Conservation (phyloP, 2,888 invertebrate genomes). For the Meliscaeva auricollis region DNA sequence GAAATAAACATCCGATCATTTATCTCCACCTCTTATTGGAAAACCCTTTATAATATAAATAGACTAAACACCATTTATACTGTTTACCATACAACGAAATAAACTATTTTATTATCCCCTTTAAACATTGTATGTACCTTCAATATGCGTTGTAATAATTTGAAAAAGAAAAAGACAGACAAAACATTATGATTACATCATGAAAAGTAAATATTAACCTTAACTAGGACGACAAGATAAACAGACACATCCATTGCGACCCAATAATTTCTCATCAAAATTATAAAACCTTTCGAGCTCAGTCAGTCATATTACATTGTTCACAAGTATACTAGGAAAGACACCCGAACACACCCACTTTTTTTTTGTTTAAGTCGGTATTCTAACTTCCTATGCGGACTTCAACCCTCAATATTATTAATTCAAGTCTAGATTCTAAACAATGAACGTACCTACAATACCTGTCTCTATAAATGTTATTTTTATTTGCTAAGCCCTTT, state of each 20-base stretch:
- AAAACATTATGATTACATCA: conserved; percentile 12
- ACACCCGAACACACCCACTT: conserved; percentile 6
- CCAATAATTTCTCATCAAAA: conserved; percentile 12
- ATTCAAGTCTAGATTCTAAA: not conserved
- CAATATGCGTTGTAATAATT: too few relatives aligned
- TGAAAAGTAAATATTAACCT: conserved; percentile 14
- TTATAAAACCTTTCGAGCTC: not conserved
- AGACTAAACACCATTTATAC: too few relatives aligned
- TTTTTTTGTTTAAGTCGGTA: too few relatives aligned
- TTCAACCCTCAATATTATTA: not conserved
- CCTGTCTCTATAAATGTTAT: not conserved
- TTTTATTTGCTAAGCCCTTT: conserved; percentile 38
- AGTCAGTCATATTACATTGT: not conserved
- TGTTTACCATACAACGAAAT: too few relatives aligned
- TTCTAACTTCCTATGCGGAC: conserved; percentile 10
- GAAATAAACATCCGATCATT: too few relatives aligned
- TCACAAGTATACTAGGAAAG: conserved; percentile 1
- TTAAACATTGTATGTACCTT: too few relatives aligned
- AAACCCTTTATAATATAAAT: too few relatives aligned
- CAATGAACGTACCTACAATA: not conserved
- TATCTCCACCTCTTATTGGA: too few relatives aligned
- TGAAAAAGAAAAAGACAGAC: too few relatives aligned
- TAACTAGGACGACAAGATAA: not conserved
- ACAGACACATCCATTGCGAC: too few relatives aligned
- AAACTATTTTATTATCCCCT: too few relatives aligned